A percentile compares a stretch with the other conserved stretches of the same genome.
These are phyloP conservation scores for Thomomys bottae DNA, from an alignment of 2,113 vertebrate species.

Conservation along the genomic window DNA sequence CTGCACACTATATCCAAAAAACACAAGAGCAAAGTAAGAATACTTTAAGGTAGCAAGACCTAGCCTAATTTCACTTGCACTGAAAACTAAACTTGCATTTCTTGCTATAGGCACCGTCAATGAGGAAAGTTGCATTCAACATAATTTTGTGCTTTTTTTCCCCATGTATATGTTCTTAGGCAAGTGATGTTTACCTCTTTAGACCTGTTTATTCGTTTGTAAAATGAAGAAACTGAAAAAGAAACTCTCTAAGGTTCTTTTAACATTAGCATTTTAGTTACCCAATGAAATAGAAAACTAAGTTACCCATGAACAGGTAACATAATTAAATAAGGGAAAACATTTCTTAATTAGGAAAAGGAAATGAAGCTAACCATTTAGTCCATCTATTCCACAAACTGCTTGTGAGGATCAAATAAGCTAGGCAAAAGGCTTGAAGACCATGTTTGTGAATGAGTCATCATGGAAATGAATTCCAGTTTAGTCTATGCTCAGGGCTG, in stretches of 20 bases:
- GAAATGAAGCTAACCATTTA: constrained; percentile 19
- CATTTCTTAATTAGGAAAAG: constrained; percentile 15
- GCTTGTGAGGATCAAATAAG: neutral
- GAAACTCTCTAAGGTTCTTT: neutral
- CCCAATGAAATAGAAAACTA: constrained; percentile 42
- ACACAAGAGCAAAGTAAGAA: constrained; percentile 25
- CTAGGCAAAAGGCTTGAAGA: neutral
- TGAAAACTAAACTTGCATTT: neutral
- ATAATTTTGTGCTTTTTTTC: constrained; percentile 13
- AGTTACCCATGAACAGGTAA: neutral
- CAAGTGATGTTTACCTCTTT: constrained; percentile 17
- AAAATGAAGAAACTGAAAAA: constrained; percentile 38
- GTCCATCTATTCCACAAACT: neutral
- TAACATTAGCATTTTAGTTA: constrained; percentile 31
- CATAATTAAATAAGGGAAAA: constrained; percentile 32
- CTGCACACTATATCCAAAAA: constrained; percentile 91
- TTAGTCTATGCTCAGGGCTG: neutral
- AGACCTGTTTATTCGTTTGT: constrained; percentile 16
- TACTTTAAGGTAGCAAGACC: neutral
- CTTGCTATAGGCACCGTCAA: neutral
- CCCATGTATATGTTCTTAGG: neutral
- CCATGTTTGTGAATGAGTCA: neutral
- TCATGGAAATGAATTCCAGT: neutral
- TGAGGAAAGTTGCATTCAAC: neutral
- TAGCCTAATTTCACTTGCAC: neutral